Conservation (phyloP, 2,797 vertebrate genomes). For the Paramormyrops hopkinsi region DNA sequence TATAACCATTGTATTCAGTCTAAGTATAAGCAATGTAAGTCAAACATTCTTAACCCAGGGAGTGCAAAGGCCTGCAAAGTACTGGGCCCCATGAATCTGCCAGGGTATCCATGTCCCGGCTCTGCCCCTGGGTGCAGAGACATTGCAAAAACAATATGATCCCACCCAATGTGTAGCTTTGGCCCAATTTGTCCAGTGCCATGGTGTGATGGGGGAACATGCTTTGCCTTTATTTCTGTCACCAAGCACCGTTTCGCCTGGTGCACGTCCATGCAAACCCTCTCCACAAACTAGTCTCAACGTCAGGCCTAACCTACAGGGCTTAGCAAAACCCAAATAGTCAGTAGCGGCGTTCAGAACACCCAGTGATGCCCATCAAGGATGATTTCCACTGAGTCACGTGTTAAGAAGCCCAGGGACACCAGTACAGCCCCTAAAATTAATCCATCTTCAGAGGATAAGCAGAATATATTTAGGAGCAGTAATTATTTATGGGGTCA, state of each 20-base stretch:
- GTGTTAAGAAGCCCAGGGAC: background rate
- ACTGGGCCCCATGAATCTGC: background rate
- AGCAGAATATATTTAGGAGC: slow-evolving; percentile 6
- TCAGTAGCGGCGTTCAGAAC: background rate
- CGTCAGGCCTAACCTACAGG: background rate
- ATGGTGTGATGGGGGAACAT: background rate
- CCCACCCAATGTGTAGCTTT: background rate
- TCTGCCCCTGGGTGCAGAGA: background rate
- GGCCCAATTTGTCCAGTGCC: background rate
- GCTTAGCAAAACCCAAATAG: background rate
- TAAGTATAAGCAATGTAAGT: background rate
- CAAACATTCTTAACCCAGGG: background rate
- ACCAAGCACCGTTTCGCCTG: background rate
- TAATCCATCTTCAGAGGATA: slow-evolving; percentile 14
- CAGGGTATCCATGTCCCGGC: background rate
- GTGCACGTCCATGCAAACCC: background rate
- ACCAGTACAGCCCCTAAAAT: background rate
- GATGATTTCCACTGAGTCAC: background rate
- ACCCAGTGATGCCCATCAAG: background rate
- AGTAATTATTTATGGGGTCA: slow-evolving; percentile 28
- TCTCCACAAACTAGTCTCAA: background rate
- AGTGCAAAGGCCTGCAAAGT: background rate
- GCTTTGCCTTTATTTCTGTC: background rate
- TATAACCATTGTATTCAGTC: background rate
- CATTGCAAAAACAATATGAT: background rate